Conservation (phyloP, 92 coral and sea anemone genomes). For the Umimayanthus chanpuru region DNA sequence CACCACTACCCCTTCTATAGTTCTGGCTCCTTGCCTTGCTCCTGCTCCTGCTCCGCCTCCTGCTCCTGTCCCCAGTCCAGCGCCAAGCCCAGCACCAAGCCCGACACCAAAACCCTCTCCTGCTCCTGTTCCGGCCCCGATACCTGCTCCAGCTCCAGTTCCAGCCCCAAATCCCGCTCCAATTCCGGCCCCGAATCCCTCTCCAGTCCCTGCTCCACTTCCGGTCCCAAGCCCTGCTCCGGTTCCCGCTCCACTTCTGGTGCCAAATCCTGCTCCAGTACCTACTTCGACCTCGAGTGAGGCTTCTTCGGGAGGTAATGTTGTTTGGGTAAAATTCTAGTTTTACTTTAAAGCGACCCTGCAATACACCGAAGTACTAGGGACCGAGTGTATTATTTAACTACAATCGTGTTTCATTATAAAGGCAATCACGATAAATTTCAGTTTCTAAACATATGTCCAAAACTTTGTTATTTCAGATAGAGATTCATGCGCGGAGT, state of each 20-base stretch:
- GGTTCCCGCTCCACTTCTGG: neutral
- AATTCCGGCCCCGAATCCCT: neutral
- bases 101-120: neutral
- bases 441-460: too few species aligned
- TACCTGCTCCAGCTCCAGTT: neutral
- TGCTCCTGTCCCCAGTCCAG: neutral
- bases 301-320: conserved; percentile 12
- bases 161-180: neutral
- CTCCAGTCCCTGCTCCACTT: neutral
- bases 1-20: neutral
- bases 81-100: neutral
- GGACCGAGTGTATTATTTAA: neutral
- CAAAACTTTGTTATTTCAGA: too few species aligned
- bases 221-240: neutral
- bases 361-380: neutral
- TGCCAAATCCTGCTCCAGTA: neutral
- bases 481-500: too few species aligned
- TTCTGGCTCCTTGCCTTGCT: neutral
- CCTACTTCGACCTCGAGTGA: neutral
- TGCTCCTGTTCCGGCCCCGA: neutral
- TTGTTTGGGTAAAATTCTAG: neutral
- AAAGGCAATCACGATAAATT: too few species aligned
- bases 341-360: neutral
- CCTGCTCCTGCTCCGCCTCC: neutral
- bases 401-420: neutral